Evolutionary conservation across 2,797 vertebrate genomes (phyloP).

Genomic region (Taeniopygia guttata): DNA sequence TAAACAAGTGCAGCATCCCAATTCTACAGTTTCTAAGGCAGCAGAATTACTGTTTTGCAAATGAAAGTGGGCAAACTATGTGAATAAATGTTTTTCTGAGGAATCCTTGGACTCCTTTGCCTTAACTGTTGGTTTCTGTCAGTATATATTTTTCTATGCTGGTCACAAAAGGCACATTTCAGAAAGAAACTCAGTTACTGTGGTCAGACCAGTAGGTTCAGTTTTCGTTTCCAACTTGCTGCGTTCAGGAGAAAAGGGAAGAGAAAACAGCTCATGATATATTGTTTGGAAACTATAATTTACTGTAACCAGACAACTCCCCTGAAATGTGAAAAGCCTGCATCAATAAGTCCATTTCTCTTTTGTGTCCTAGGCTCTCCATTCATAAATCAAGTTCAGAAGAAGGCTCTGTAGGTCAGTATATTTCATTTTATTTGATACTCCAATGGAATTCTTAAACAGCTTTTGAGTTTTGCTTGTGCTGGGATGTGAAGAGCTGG

Average conservation of each 20-base stretch:
- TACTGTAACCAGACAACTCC: conserved; percentile 38
- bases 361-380: conserved; percentile 78
- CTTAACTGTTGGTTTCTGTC: background rate
- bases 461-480: conserved; percentile 1
- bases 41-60: background rate
- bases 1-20: background rate
- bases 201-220: background rate
- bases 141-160: conserved; percentile 1
- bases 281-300: conserved; percentile 45
- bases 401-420: conserved; percentile 91
- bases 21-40: background rate
- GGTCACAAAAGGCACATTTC: conserved; percentile 15
- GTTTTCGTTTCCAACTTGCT: conserved; percentile 22
- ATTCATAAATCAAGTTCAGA: conserved; percentile 96
- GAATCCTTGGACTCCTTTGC: background rate
- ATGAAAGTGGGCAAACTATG: background rate
- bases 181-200: conserved; percentile 36
- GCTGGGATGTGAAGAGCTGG: background rate
- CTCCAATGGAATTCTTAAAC: conserved; percentile 24
- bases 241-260: conserved; percentile 12
- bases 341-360: conserved; percentile 44
- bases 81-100: background rate
- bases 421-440: conserved; percentile 43
- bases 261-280: conserved; percentile 6
- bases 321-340: conserved; percentile 19